Evolutionary conservation across 2,113 vertebrate genomes (phyloP).

Genomic region (Neolamprologus devosi): DNA sequence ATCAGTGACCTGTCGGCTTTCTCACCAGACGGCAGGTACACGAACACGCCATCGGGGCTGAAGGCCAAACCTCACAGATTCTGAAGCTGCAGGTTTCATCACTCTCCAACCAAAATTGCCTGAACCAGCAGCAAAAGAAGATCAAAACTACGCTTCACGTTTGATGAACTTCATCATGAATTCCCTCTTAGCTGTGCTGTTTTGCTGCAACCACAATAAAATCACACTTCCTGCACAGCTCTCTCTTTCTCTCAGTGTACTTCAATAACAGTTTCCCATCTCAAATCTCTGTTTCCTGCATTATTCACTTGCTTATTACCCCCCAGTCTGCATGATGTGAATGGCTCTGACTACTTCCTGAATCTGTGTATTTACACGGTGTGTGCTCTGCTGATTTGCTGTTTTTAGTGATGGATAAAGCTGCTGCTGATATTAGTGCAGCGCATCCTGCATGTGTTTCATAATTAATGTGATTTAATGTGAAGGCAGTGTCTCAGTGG

Average conservation of each 20-base stretch:
- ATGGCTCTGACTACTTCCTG: background rate
- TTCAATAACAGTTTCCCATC: background rate
- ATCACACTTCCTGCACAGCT: background rate
- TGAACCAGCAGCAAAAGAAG: background rate
- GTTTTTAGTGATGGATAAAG: background rate
- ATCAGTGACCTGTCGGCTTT: background rate
- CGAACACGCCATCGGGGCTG: background rate
- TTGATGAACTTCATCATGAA: background rate
- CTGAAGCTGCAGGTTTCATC: background rate
- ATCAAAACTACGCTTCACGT: background rate
- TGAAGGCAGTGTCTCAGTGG: background rate
- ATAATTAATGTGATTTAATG: background rate
- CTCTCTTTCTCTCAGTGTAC: background rate
- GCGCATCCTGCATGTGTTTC: background rate
- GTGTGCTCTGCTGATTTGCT: background rate
- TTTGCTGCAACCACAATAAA: background rate
- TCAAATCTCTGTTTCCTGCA: background rate
- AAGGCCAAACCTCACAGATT: background rate
- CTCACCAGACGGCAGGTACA: fast-evolving
- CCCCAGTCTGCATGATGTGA: background rate
- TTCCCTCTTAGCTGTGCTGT: background rate
- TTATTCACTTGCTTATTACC: background rate
- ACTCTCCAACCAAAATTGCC: background rate
- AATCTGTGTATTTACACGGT: background rate
- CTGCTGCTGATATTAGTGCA: background rate